A percentile compares a stretch with the other conserved stretches of the same genome.
Evolutionary conservation across 2,888 invertebrate species (phyloP).

Genomic region (Melanostoma mellinum): DNA sequence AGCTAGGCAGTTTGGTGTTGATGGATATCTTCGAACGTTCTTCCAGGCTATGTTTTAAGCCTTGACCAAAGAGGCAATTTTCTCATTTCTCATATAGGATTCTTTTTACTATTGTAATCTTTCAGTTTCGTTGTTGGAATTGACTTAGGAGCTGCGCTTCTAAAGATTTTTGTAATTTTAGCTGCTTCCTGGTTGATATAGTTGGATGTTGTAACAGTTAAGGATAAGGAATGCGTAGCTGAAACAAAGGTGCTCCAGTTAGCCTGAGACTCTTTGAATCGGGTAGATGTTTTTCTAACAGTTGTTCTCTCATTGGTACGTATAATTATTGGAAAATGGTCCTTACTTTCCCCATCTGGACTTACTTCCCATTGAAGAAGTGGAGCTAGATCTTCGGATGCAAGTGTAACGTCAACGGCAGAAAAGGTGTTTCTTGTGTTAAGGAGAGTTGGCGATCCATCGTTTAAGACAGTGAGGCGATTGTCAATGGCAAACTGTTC

Average conservation of each 20-base stretch:
- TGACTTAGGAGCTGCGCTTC: too few species aligned
- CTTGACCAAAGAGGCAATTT: too few species aligned
- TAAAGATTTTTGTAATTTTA: too few species aligned
- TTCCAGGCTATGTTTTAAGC: too few species aligned
- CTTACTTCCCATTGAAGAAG: constrained; percentile 20
- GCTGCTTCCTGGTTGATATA: too few species aligned
- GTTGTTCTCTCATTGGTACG: not conserved
- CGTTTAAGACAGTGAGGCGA: constrained; percentile 2
- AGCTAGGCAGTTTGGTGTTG: too few species aligned
- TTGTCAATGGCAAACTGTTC: constrained; percentile 13
- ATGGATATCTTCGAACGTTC: too few species aligned
- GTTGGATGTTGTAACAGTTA: too few species aligned
- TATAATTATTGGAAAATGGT: constrained; percentile 30
- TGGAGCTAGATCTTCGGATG: constrained; percentile 5
- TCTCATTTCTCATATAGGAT: too few species aligned
- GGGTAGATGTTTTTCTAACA: not conserved
- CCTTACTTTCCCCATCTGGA: not conserved
- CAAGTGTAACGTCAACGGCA: constrained; percentile 5
- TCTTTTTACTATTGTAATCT: too few species aligned
- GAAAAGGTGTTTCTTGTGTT: constrained; percentile 24
- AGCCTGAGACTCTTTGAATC: constrained; percentile 10
- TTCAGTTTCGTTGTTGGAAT: too few species aligned
- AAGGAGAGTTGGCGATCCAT: constrained; percentile 17
- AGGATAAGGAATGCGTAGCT: not conserved
- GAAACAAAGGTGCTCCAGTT: constrained; percentile 11